phyloP scores from a whole-genome alignment of 2,797 vertebrate genomes.

The Pangasius sanitwongsei region DNA sequence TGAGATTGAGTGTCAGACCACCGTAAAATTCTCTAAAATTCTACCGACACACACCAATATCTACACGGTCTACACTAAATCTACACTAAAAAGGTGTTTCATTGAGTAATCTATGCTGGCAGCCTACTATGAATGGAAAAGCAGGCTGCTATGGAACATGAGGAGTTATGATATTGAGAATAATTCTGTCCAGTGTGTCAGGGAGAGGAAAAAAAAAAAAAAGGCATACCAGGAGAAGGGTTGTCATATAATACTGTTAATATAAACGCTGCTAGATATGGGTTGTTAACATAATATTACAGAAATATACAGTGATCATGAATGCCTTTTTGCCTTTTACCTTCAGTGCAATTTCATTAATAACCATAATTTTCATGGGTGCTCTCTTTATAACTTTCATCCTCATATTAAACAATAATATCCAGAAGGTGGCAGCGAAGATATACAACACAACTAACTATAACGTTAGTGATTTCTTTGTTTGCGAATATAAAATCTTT shows the following conservation, averaged over 20 bases:
- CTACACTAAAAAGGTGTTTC: background rate
- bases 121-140: background rate
- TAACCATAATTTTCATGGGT: background rate
- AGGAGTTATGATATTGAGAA: background rate
- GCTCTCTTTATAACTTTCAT: background rate
- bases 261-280: background rate
- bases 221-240: background rate
- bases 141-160: background rate
- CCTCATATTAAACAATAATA: background rate
- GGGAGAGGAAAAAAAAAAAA: background rate
- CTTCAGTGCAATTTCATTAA: background rate
- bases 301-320: background rate
- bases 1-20: background rate
- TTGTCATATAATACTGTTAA: background rate
- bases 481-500: background rate
- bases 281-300: background rate
- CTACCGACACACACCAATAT: background rate
- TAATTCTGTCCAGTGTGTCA: background rate
- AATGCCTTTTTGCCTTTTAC: background rate
- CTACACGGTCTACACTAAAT: background rate
- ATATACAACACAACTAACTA: background rate
- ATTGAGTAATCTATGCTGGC: background rate
- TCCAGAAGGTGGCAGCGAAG: conserved; percentile 8
- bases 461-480: background rate
- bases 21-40: background rate